Conservation (phyloP, 2,888 invertebrate genomes). For the Andrena flavipes region DNA sequence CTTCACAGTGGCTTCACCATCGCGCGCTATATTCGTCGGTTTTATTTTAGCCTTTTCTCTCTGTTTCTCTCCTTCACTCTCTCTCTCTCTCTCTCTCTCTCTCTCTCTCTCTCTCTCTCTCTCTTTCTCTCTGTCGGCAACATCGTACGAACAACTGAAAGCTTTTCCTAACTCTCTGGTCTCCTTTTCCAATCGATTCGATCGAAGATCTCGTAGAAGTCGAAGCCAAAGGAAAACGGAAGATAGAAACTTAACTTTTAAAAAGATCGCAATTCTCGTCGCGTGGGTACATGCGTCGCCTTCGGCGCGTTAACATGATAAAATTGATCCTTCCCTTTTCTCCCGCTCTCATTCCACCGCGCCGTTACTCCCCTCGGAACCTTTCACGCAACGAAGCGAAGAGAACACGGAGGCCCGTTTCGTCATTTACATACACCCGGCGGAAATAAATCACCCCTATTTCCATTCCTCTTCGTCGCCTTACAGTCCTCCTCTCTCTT, state of each 20-base stretch:
- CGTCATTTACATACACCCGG: conserved; percentile 36
- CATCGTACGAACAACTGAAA: conserved; percentile 18
- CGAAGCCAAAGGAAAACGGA: conserved; percentile 46
- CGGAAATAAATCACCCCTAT: conserved; percentile 63
- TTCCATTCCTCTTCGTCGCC: conserved; percentile 30
- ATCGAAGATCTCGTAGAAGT: conserved; percentile 30
- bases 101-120: not conserved
- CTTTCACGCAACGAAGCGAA: conserved; percentile 13
- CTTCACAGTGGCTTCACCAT: conserved; percentile 29
- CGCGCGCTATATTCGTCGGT: conserved; percentile 7
- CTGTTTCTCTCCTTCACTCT: not conserved
- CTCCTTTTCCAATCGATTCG: not conserved
- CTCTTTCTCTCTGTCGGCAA: not conserved
- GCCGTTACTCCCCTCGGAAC: not conserved
- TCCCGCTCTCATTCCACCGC: conserved; percentile 20
- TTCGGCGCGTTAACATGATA: conserved; percentile 48
- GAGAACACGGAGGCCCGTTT: conserved; percentile 18
- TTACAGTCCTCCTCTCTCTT: conserved; percentile 27
- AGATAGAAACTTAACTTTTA: conserved; percentile 48
- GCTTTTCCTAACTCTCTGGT: not conserved
- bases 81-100: not conserved
- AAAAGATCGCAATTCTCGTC: conserved; percentile 50
- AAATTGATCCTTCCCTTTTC: conserved; percentile 31
- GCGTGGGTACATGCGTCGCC: conserved; percentile 43
- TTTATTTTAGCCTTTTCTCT: conserved; percentile 16